A percentile compares a stretch with the other conserved stretches of the same genome.
phyloP scores from a whole-genome alignment of 2,113 vertebrate species.

The Plecotus auritus region DNA sequence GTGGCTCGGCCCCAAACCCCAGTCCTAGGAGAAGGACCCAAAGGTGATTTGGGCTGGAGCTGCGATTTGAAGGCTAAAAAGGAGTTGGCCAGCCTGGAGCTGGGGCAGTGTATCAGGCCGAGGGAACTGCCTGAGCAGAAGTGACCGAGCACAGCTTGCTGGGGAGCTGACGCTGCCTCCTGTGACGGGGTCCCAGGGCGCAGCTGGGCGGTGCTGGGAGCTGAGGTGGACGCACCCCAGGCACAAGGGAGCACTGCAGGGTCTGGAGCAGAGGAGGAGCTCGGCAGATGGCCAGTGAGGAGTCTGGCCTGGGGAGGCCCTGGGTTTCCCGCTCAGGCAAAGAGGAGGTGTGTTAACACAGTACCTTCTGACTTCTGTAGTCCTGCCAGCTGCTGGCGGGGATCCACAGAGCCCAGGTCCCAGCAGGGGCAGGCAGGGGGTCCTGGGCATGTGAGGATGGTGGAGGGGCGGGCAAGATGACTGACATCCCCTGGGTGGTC shows the following conservation, averaged over 20 bases:
- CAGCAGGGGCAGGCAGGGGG: not conserved
- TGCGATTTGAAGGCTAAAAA: not conserved
- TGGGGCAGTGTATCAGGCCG: accelerated
- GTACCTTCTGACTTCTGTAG: constrained; percentile 2
- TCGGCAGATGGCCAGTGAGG: not conserved
- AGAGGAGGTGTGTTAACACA: not conserved
- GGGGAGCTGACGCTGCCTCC: not conserved
- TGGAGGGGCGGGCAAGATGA: not conserved
- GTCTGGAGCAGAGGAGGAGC: not conserved
- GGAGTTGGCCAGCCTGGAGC: not conserved
- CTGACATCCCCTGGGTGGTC: constrained; percentile 34
- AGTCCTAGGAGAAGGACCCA: not conserved
- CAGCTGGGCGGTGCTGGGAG: not conserved
- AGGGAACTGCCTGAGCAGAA: not conserved
- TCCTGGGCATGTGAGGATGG: not conserved
- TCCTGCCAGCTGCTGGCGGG: not conserved
- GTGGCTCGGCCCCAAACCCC: not conserved
- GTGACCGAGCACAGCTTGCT: accelerated
- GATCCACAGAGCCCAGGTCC: not conserved
- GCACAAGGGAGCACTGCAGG: not conserved
- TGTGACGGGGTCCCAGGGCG: accelerated
- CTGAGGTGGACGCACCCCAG: not conserved
- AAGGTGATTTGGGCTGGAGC: not conserved
- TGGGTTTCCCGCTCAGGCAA: not conserved
- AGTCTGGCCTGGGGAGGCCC: not conserved